These are phyloP conservation scores for Malurus melanocephalus DNA, from an alignment of 2,113 vertebrate genomes.

Conservation along the genomic window DNA sequence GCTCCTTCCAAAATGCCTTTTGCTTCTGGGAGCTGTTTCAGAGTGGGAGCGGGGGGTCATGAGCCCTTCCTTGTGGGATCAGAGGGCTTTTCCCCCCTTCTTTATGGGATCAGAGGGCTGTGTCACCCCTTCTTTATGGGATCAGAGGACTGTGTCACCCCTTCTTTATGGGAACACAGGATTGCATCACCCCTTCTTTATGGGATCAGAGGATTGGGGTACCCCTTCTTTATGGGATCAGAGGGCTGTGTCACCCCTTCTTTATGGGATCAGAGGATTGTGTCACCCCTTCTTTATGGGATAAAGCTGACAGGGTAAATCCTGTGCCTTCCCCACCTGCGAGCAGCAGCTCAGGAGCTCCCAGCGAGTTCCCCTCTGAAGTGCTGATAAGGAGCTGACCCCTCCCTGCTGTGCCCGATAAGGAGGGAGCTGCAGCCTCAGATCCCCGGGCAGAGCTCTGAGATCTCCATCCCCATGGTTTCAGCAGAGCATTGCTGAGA, in stretches of 20 bases:
- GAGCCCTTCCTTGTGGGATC: too few species aligned
- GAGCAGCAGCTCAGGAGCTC: background rate
- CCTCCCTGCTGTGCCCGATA: background rate
- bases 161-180: too few species aligned
- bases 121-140: too few species aligned
- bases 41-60: fast-evolving
- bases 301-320: background rate
- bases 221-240: fast-evolving
- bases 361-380: background rate
- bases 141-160: too few species aligned
- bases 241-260: too few species aligned
- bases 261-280: too few species aligned
- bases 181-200: background rate
- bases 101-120: too few species aligned
- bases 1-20: background rate
- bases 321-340: too few species aligned
- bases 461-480: too few species aligned
- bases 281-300: fast-evolving
- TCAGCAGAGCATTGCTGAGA: too few species aligned
- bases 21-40: background rate
- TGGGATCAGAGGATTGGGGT: background rate
- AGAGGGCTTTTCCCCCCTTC: too few species aligned
- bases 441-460: background rate
- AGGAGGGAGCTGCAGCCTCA: background rate
- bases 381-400: fast-evolving